Base-by-base conservation (phyloP, 2,113 vertebrate genomes). In the Nothoprocta perdicaria region DNA sequence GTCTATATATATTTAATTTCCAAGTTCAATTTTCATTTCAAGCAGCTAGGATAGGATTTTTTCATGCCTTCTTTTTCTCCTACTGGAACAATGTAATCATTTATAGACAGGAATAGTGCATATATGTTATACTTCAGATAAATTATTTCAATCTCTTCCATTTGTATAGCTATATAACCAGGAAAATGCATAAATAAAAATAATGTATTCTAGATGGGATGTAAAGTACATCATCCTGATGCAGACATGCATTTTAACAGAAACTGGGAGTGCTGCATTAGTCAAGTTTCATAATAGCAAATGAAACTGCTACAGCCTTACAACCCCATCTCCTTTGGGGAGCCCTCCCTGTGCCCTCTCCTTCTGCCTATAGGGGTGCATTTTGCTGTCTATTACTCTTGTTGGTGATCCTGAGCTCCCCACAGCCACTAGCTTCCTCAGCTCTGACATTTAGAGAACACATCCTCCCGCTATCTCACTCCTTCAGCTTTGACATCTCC, bases 101-200 rank as follows among this genome's bases (percentile, higher is more conserved):
- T 88, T 75, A 67, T 73, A 68, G 83, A 90, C 91, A 93, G 40
- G 80, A 80, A 58, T 13, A 69, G 6, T 33, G 4, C 29, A 9
- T 82, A 45, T 61, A 69, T 22, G 53, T 84, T 94, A 62, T 58
- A 62, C 35, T 82, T 87, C 62, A 83, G 94, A 87, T 87, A 85
- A 89, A 74, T 77, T 88, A 85, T 91, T 88, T 55, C 55, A 83
- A 80, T 9, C 3, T 27, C 63, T 89, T 93, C 68, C 10, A 73
- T 89, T 69, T 66, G 13, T 72, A 79, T n/a, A 19, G 16, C n/a
- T 85, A 53, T 58, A 26, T 16, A 82, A 63, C n/a, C 48, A 87
- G 48, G 58, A 82, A 88, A 80, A 85, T 6, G 10, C 48, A 80
- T 73, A 79, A 92, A 86, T 80, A 84, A 79, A 84, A 93, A 73